phyloP scores from a whole-genome alignment of 92 coral and sea anemone species.

The Epizoanthus fatuus region DNA sequence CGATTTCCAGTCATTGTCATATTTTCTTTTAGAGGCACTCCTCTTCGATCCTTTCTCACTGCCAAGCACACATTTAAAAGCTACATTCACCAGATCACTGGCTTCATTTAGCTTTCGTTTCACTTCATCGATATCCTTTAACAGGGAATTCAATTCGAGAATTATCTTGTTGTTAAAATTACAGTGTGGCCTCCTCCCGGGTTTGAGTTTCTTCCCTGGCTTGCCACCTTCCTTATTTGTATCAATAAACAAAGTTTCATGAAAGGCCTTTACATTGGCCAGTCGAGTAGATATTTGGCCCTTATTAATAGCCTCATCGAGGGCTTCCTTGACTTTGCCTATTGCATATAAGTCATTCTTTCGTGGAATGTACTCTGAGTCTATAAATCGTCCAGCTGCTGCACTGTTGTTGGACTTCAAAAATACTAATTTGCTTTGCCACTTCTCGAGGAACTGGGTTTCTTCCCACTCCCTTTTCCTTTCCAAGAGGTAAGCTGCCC shows the following conservation, averaged over 20 bases:
- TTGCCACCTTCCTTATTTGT: too few relatives aligned
- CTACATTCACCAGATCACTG: not conserved
- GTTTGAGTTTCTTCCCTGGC: constrained; percentile 1
- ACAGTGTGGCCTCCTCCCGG: too few relatives aligned
- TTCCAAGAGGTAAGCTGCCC: constrained; percentile 4
- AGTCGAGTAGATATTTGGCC: constrained; percentile 1
- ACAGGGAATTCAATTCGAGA: too few relatives aligned
- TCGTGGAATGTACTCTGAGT: not conserved
- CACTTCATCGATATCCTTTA: too few relatives aligned
- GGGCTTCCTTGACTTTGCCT: not conserved
- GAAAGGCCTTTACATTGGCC: not conserved
- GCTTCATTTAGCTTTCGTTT: too few relatives aligned
- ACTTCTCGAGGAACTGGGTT: constrained; percentile 23
- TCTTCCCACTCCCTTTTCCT: constrained; percentile 21
- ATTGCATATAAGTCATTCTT: constrained; percentile 7
- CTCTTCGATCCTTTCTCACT: too few relatives aligned
- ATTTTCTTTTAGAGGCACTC: too few relatives aligned
- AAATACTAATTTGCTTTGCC: not conserved
- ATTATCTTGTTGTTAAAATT: too few relatives aligned
- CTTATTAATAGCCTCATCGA: not conserved
- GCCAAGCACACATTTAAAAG: too few relatives aligned
- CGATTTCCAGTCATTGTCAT: constrained; percentile 1
- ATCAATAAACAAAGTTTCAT: not conserved
- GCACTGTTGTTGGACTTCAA: constrained; percentile 3
- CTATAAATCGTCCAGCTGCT: constrained; percentile 10